A percentile compares a stretch with the other conserved stretches of the same genome.
These are phyloP conservation scores for Calliopum simillimum DNA, from an alignment of 2,888 invertebrate species.

Conservation along the genomic window DNA sequence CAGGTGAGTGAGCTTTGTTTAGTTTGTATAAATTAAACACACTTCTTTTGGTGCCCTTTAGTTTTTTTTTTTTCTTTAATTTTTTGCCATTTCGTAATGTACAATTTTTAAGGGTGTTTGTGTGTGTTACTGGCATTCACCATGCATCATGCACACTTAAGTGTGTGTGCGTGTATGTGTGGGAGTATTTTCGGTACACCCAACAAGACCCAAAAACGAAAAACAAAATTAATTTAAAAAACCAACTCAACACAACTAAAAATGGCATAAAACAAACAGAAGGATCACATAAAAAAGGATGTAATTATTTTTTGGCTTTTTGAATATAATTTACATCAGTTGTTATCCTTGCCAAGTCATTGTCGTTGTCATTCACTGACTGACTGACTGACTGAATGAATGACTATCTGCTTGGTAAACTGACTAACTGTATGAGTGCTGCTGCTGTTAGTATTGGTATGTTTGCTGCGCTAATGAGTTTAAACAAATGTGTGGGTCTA, in stretches of 20 bases:
- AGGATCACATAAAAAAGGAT: conserved; percentile 16
- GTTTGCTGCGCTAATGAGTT: conserved; percentile 21
- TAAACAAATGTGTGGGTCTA: conserved; percentile 11
- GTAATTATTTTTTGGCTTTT: conserved; percentile 10
- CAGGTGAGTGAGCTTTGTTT: conserved; percentile 26
- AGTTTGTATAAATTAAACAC: neutral
- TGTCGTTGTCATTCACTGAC: neutral
- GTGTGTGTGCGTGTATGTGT: neutral
- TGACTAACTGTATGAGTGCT: no score
- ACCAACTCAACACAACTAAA: neutral
- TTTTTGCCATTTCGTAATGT: neutral
- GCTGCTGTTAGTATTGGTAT: neutral
- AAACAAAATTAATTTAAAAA: neutral
- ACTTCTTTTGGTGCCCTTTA: neutral
- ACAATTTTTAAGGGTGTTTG: neutral
- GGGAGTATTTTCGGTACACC: no score
- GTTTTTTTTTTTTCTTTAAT: conserved; percentile 8
- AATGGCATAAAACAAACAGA: neutral
- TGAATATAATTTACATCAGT: neutral
- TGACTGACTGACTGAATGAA: no score
- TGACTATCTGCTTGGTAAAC: no score
- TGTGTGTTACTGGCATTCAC: neutral
- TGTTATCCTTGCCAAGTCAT: neutral
- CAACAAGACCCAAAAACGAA: neutral
- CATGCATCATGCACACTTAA: neutral